Percentiles rank a stretch among this genome's conserved stretches.
These are phyloP conservation scores for Tolypeutes matacus DNA, from an alignment of 2,797 vertebrate species.

Conservation along the genomic window DNA sequence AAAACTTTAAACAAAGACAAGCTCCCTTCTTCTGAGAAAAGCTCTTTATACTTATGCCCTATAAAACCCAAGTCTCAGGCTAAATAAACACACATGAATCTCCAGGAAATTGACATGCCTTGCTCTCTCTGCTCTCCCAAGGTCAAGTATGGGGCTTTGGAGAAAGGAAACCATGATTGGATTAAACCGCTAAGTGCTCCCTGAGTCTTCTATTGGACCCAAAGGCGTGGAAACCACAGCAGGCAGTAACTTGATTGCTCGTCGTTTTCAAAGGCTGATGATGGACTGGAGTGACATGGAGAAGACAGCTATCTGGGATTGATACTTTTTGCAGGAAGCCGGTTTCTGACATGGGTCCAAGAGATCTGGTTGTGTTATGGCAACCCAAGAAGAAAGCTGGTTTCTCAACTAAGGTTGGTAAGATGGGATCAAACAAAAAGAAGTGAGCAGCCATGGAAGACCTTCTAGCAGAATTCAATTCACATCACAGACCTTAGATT, in stretches of 20 bases:
- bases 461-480: not conserved
- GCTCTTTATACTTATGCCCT: too few relatives aligned
- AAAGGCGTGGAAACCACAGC: too few relatives aligned
- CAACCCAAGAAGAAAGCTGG: not conserved
- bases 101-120: too few relatives aligned
- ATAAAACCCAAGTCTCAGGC: too few relatives aligned
- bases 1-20: too few relatives aligned
- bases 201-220: too few relatives aligned
- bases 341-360: not conserved
- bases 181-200: not conserved
- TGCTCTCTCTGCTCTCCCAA: too few relatives aligned
- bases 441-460: not conserved
- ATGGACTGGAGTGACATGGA: accelerated
- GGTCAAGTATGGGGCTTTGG: too few relatives aligned
- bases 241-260: not conserved
- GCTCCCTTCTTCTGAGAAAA: too few relatives aligned
- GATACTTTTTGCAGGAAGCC: too few relatives aligned
- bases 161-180: not conserved
- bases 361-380: too few relatives aligned
- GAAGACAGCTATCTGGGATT: not conserved
- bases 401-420: not conserved
- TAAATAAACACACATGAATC: too few relatives aligned
- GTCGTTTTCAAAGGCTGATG: not conserved
- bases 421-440: accelerated
- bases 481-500: not conserved